Evolutionary conservation across 2,888 invertebrate species (phyloP).

Genomic region (Eumacrocentrus americanus): DNA sequence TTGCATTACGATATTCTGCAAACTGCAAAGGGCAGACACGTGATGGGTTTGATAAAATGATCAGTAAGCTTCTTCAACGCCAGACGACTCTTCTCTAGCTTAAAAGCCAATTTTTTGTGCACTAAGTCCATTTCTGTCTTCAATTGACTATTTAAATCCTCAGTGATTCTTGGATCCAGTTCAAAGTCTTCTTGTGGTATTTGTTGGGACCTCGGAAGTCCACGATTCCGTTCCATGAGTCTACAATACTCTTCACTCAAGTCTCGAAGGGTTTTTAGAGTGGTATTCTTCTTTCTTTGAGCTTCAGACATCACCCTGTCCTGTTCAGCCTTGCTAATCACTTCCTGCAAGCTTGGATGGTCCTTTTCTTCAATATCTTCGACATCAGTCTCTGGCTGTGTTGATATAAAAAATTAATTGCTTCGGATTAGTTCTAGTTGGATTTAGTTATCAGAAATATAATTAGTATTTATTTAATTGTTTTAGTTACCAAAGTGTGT

Average conservation of each 20-base stretch:
- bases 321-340: conserved; percentile 72
- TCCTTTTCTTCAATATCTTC: conserved; percentile 59
- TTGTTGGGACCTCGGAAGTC: conserved; percentile 68
- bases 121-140: conserved; percentile 70
- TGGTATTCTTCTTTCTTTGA: conserved; percentile 69
- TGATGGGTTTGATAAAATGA: conserved; percentile 71
- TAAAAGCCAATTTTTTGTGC: conserved; percentile 71
- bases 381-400: conserved; percentile 37
- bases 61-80: conserved; percentile 69
- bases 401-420: not conserved
- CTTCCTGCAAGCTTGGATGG: conserved; percentile 69
- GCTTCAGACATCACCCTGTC: conserved; percentile 70
- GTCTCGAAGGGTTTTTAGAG: conserved; percentile 64
- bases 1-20: conserved; percentile 49
- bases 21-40: conserved; percentile 55
- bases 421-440: too few relatives aligned
- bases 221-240: conserved; percentile 67
- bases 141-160: conserved; percentile 68
- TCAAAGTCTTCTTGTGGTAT: conserved; percentile 68
- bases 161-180: conserved; percentile 71
- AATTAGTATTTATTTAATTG: not conserved
- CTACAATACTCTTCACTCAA: conserved; percentile 68
- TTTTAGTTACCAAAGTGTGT: not conserved
- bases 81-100: conserved; percentile 73
- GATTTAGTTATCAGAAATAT: not conserved